phyloP scores from a whole-genome alignment of 2,888 invertebrate genomes.

The Geophilus truncorum region DNA sequence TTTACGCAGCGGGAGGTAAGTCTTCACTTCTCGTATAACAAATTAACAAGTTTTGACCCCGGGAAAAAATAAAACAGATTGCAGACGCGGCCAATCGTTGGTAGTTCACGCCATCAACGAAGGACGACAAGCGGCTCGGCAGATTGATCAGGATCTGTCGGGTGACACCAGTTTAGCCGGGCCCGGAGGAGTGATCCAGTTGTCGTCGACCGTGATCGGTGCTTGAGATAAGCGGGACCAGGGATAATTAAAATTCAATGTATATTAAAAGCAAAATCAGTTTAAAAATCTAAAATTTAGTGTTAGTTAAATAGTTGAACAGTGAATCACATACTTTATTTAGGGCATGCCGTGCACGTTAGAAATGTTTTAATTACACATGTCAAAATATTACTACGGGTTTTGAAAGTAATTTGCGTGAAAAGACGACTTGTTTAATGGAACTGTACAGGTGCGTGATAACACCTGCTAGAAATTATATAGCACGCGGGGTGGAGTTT shows the following conservation, averaged over 20 bases:
- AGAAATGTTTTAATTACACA: neutral
- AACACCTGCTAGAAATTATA: neutral
- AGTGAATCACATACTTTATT: neutral
- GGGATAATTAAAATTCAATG: neutral
- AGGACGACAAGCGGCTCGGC: conserved; percentile 94
- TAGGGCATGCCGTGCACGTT: neutral
- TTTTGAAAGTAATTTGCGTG: neutral
- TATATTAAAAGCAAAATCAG: neutral
- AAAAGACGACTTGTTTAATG: neutral
- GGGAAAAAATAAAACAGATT: conserved; percentile 62
- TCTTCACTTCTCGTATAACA: conserved; percentile 36
- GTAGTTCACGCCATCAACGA: conserved; percentile 99
- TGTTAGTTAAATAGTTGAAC: no score
- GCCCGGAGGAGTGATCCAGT: conserved; percentile 72
- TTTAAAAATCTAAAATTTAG: no score
- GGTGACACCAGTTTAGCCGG: conserved; percentile 77
- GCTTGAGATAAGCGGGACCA: conserved; percentile 32
- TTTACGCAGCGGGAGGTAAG: conserved; percentile 93
- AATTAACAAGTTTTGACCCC: neutral
- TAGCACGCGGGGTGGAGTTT: neutral
- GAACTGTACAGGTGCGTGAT: neutral
- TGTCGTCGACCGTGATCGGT: conserved; percentile 34
- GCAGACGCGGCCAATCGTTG: conserved; percentile 95
- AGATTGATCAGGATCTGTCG: conserved; percentile 79
- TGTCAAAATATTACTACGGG: neutral